Evolutionary conservation across 1,140 invertebrate genomes (phyloP).

Genomic region (Drosophila sturtevanti): DNA sequence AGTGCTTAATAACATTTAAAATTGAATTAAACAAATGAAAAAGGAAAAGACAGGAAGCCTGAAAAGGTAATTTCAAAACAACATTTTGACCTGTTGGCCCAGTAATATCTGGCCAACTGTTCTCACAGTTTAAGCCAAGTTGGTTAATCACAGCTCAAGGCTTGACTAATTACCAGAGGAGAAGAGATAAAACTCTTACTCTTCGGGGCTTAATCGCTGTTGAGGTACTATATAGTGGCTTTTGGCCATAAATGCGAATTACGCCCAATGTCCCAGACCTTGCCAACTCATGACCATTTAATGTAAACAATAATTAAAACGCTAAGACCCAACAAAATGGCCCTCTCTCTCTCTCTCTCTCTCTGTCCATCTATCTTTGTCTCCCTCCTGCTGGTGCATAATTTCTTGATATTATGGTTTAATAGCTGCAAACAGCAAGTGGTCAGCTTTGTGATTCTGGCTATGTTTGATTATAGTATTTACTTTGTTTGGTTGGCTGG

Average conservation of each 20-base stretch:
- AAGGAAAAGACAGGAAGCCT: conserved; percentile 53
- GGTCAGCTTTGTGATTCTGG: conserved; percentile 24
- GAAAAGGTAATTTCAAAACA: neutral
- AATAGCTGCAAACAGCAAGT: conserved; percentile 66
- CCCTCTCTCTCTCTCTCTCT: neutral
- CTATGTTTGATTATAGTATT: conserved; percentile 62
- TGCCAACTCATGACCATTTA: conserved; percentile 76
- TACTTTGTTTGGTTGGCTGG: neutral
- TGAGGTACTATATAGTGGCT: conserved; percentile 72
- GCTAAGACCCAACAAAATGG: conserved; percentile 37
- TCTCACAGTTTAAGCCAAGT: conserved; percentile 57
- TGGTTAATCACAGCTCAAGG: conserved; percentile 4
- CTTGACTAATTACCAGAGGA: conserved; percentile 53
- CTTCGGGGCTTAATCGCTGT: conserved; percentile 67
- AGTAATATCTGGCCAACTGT: conserved; percentile 44
- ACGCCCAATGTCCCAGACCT: conserved; percentile 66
- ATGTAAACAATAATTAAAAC: conserved; percentile 80
- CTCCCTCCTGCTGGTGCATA: conserved; percentile 26
- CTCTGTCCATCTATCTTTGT: neutral
- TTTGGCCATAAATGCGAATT: conserved; percentile 73
- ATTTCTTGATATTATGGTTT: conserved; percentile 59
- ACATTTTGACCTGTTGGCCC: conserved; percentile 68
- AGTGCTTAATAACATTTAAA: conserved; percentile 57
- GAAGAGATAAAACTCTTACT: conserved; percentile 8
- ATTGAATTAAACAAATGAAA: conserved; percentile 46